Conservation (phyloP, 1,140 invertebrate species). For the Meloidogyne chitwoodi region DNA sequence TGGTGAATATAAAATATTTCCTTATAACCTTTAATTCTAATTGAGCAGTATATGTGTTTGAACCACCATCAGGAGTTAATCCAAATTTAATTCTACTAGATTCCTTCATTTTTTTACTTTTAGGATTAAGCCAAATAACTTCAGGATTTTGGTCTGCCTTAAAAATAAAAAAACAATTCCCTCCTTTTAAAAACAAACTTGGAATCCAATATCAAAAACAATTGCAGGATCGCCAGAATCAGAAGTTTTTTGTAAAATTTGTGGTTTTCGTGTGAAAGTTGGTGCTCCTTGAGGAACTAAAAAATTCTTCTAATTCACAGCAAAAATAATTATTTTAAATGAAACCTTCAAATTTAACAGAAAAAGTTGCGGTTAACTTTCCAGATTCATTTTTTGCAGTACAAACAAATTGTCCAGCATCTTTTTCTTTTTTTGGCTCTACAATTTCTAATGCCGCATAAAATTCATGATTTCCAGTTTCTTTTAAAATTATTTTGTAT, state of each 20-base stretch:
- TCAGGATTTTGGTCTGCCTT: conserved; percentile 56
- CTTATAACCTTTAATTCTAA: conserved; percentile 60
- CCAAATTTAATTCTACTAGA: conserved; percentile 58
- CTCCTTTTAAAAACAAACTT: conserved; percentile 24
- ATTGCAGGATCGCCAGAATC: conserved; percentile 59
- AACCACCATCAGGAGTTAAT: conserved; percentile 47
- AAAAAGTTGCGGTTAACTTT: conserved; percentile 59
- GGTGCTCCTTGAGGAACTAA: conserved; percentile 60
- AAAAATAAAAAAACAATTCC: neutral
- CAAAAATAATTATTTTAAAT: neutral
- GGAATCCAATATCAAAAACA: conserved; percentile 60
- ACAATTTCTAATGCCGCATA: conserved; percentile 59
- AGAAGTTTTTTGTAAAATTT: conserved; percentile 59
- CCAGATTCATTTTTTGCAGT: conserved; percentile 60
- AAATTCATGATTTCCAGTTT: conserved; percentile 55
- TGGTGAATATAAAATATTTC: too few species aligned
- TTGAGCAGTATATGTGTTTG: conserved; percentile 58
- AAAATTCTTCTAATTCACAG: too few species aligned
- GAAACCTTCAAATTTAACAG: conserved; percentile 60
- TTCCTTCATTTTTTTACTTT: conserved; percentile 60
- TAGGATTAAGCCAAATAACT: conserved; percentile 60
- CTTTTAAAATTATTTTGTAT: conserved; percentile 62
- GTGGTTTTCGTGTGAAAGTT: conserved; percentile 59
- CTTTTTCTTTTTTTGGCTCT: conserved; percentile 60
- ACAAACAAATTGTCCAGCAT: conserved; percentile 59